Percentiles rank a stretch among this genome's conserved stretches.
Evolutionary conservation across 2,113 vertebrate genomes (phyloP).

Genomic region (Gnathonemus echidnorhynchus): DNA sequence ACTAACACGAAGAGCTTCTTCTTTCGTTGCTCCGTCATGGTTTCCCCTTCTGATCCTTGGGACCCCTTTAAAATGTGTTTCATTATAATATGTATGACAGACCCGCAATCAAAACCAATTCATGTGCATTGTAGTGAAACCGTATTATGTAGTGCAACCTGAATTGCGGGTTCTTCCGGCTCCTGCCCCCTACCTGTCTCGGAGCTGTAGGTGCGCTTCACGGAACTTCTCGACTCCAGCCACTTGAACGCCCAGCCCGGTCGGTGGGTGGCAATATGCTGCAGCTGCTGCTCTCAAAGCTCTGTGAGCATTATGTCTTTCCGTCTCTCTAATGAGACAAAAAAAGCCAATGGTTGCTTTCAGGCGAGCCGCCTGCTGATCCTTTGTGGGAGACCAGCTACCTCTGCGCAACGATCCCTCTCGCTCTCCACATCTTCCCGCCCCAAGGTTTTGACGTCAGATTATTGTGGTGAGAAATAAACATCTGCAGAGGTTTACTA

Average conservation of each 20-base stretch:
- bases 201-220: constrained; percentile 24
- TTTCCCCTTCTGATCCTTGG: constrained; percentile 10
- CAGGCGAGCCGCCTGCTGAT: not conserved
- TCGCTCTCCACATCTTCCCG: not conserved
- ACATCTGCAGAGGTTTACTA: not conserved
- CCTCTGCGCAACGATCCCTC: not conserved
- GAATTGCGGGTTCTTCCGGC: constrained; percentile 56
- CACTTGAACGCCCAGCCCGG: not conserved
- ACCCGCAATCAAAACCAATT: not conserved
- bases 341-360: not conserved
- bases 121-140: not conserved
- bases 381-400: not conserved
- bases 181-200: constrained; percentile 46
- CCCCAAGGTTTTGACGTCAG: constrained; percentile 21
- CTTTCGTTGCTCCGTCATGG: constrained; percentile 59
- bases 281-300: not conserved
- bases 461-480: not conserved
- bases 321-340: not conserved
- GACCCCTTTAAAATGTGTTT: not conserved
- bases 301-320: not conserved
- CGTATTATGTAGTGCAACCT: constrained; percentile 11
- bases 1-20: constrained; percentile 65
- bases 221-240: constrained; percentile 13
- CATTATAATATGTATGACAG: not conserved
- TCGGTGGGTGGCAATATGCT: not conserved